Evolutionary conservation across 2,797 vertebrate genomes (phyloP), one percentile per base, ranked within the genome.

Genomic region (Rhinophrynus dorsalis): DNA sequence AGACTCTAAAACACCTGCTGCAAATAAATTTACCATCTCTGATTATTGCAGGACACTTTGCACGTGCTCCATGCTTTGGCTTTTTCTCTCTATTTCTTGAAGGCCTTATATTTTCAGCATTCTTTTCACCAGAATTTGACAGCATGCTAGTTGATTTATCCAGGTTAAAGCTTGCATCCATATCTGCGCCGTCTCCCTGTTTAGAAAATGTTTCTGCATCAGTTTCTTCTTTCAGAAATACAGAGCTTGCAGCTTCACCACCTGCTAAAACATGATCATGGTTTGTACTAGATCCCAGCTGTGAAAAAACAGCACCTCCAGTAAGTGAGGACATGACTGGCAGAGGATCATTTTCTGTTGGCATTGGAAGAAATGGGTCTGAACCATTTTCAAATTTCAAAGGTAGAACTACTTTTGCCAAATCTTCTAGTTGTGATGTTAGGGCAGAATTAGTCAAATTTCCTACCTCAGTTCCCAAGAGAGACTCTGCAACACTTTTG

Each of bases 1-100:
- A 99, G 71, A 92, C 87, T 82, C 96, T 89, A 71, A 90, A 98
- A 86, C 97, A 99, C 44, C 94, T 88, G 67, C 94, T 92, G 78
- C 97, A 99, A 77, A 97, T 90, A 79, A 95, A 97, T 81, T 98
- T 99, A 2, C 96, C 96, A 77, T 97, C 93, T 82, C 85, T 90
- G 60, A 96, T 81, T 77, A 98, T 98, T 27, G 97, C 96, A 48
- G 97, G 97, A 92, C 95, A 98, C 71, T 96, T 98, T 40, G 92
- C 89, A 72, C 94, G 91, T 78, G 80, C 93, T 77, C 87, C 94
- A 74, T 89, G 93, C 77, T 90, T 94, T 42, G 82, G 86, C 30
- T 85, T 91, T 74, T 76, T 89, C 62, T 91, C 89, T 65, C 83
- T 90, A 17, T 82, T 87, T 72, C 85, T 85, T 13, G 77, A 77